Evolutionary conservation across 2,888 invertebrate species (phyloP).

Genomic region (Sphaerophoria rueppellii): DNA sequence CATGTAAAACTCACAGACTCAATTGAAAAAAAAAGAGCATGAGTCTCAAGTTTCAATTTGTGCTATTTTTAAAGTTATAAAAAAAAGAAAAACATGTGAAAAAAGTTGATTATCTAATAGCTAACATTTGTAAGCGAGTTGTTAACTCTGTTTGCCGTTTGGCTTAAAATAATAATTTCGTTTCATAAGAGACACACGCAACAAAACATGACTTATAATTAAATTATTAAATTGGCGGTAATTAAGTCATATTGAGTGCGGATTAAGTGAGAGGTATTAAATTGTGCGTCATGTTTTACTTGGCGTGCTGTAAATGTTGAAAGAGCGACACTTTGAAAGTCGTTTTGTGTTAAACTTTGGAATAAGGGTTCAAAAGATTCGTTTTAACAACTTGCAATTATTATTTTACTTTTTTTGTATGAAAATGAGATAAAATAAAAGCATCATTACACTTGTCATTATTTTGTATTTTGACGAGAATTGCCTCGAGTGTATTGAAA

Average conservation of each 20-base stretch:
- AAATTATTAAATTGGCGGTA: slow-evolving; percentile 32
- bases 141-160: background rate
- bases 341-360: background rate
- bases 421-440: background rate
- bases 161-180: background rate
- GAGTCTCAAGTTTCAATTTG: slow-evolving; percentile 55
- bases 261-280: slow-evolving; percentile 32
- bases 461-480: too few species aligned
- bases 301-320: background rate
- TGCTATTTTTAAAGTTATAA: slow-evolving; percentile 48
- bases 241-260: slow-evolving; percentile 25
- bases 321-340: slow-evolving; percentile 17
- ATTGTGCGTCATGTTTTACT: background rate
- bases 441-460: too few species aligned
- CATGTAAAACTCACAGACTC: slow-evolving; percentile 2
- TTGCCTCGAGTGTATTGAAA: too few species aligned
- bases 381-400: background rate
- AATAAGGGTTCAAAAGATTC: background rate
- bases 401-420: background rate
- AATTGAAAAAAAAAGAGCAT: slow-evolving; percentile 4
- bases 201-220: slow-evolving; percentile 30
- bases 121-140: background rate
- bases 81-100: slow-evolving; percentile 14
- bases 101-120: slow-evolving; percentile 14
- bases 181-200: slow-evolving; percentile 33